Conservation (phyloP, 2,888 invertebrate genomes). For the Abrostola triplasia region DNA sequence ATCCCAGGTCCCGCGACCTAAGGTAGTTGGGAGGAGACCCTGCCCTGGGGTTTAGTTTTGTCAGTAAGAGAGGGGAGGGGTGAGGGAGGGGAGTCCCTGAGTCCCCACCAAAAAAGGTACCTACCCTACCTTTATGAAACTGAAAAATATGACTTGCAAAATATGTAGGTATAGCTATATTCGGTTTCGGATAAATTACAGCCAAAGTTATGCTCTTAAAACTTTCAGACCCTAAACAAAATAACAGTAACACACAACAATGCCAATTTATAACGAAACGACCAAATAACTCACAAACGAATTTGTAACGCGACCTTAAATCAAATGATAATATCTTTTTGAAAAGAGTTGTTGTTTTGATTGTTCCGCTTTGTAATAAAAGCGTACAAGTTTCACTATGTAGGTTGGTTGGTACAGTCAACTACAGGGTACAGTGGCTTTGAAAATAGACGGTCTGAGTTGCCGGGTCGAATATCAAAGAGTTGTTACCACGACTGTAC, state of each 20-base stretch:
- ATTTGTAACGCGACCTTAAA: conserved; percentile 35
- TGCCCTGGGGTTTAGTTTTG: no score
- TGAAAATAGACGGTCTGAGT: conserved; percentile 19
- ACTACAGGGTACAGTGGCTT: conserved; percentile 5
- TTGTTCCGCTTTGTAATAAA: conserved; percentile 25
- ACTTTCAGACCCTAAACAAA: conserved; percentile 13
- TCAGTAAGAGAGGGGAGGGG: no score
- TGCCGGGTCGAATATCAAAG: conserved; percentile 16
- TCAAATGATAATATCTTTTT: conserved; percentile 42
- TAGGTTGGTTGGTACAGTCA: conserved; percentile 2
- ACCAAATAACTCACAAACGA: conserved; percentile 38
- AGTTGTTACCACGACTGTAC: conserved; percentile 21
- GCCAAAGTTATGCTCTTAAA: conserved; percentile 21
- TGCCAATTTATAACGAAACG: conserved; percentile 24
- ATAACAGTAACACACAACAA: conserved; percentile 37
- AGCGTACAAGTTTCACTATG: conserved; percentile 21
- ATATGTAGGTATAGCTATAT: conserved; percentile 9
- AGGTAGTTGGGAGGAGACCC: no score
- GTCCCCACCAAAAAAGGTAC: not conserved
- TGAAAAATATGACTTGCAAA: conserved; percentile 20
- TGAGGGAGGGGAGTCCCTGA: no score
- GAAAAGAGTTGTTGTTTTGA: conserved; percentile 38
- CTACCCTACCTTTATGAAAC: no score
- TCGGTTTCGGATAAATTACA: not conserved
- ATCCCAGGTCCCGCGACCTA: no score